Base-by-base conservation (phyloP, 2,113 vertebrate genomes). In the Anas platyrhynchos region DNA sequence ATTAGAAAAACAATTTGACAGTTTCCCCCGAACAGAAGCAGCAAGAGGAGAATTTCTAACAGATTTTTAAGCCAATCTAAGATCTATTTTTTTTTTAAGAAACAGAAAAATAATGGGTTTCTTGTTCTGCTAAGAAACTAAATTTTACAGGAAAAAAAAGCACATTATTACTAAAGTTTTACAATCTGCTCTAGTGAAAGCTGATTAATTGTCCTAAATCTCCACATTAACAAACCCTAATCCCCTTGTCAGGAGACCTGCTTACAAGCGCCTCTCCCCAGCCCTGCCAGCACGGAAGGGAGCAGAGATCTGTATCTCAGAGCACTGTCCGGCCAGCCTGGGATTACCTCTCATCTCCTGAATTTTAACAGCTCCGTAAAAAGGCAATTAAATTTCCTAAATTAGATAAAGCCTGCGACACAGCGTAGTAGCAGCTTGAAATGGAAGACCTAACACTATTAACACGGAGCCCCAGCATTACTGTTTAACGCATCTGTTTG, bases 181-280 rank as follows among this genome's bases (percentile, higher is more conserved):
- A 92, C 77, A 32, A 67, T 74, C 71, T 67, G 84, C 71, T 91
- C n/a, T 11, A 86, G 86, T 75, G 94, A 96, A 95, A 95, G 77
- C 63, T 89, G 94, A 92, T 97, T 89, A 97, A 94, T 91, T 88
- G 89, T 89, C 62, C 77, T 86, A 88, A 91, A 73, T 96, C 88
- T 92, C 34, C 83, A 89, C 88, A 86, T 93, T 91, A 94, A 89
- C 62, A 95, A 96, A 50, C 52, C 65, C n/a, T 97, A 97, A 96
- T 96, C 96, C 94, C 79, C 90, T 65, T 84, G 82, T 89, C 92
- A 93, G 67, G 90, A 92, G 92, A 82, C 78, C 71, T 89, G 86
- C 81, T 96, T 89, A 83, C 90, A 91, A 89, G 55, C 62, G 78
- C 65, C 93, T 88, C 59, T 93, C 61, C 36, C 83, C 77, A 78